Conservation (phyloP, 2,797 vertebrate genomes). For the Notoglanidium macrostoma region DNA sequence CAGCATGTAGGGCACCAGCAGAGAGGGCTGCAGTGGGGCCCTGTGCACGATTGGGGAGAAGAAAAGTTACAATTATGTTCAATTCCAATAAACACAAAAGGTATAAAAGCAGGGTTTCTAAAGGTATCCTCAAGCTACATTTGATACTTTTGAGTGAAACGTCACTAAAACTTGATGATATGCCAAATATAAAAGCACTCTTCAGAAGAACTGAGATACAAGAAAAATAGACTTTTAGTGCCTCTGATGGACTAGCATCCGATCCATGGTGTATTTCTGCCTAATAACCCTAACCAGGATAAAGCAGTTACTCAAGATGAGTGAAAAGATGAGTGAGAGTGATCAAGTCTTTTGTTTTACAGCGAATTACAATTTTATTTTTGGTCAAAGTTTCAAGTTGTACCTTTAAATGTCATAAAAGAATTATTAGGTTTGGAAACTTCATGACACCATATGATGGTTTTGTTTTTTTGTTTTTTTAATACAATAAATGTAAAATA, state of each 20-base stretch:
- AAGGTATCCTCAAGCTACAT: neutral
- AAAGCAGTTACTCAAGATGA: neutral
- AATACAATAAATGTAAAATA: neutral
- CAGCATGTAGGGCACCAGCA: slow-evolving; percentile 97
- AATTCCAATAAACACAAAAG: slow-evolving; percentile 25
- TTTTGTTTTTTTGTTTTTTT: neutral
- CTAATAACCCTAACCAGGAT: neutral
- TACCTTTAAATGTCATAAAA: neutral
- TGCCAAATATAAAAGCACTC: neutral
- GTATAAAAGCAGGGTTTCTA: neutral
- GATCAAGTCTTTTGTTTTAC: neutral
- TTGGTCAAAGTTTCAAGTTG: neutral
- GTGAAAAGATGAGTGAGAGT: neutral
- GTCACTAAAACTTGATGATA: neutral
- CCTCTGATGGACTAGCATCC: neutral
- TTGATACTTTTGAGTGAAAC: neutral
- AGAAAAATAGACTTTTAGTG: neutral
- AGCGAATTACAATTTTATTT: neutral
- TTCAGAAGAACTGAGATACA: neutral
- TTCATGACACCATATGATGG: neutral
- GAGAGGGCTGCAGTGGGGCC: slow-evolving; percentile 88
- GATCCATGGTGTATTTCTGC: neutral
- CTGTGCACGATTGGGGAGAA: slow-evolving; percentile 67
- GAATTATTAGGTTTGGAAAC: neutral
- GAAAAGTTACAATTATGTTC: slow-evolving; percentile 1